A percentile compares a stretch with the other conserved stretches of the same genome.
These are phyloP conservation scores for Uropetala carovei DNA, from an alignment of 2,888 invertebrate genomes.

Conservation along the genomic window DNA sequence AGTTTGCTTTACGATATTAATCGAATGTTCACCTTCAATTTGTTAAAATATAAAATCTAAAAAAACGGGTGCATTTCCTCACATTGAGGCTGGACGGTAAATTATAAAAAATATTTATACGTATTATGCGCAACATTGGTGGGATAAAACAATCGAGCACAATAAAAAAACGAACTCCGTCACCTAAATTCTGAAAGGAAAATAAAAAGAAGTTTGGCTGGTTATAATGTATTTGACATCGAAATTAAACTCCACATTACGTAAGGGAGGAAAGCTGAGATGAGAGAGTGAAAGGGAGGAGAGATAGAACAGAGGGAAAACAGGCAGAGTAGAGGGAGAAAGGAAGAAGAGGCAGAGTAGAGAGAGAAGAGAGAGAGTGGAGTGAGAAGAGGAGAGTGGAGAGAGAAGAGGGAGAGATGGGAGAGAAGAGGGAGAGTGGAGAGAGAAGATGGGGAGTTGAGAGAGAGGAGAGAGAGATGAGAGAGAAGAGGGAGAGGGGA, in stretches of 20 bases:
- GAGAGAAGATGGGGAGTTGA: constrained; percentile 24
- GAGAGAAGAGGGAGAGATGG: neutral
- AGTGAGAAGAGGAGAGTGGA: neutral
- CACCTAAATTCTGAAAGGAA: neutral
- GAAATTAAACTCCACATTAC: too few relatives aligned
- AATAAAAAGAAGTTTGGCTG: neutral
- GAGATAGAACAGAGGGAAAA: constrained; percentile 23
- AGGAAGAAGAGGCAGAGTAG: constrained; percentile 13
- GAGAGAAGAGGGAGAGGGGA: neutral
- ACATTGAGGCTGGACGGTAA: too few relatives aligned
- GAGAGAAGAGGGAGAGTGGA: too few relatives aligned
- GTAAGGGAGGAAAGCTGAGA: constrained; percentile 8
- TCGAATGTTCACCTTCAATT: too few relatives aligned
- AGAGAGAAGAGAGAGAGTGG: constrained; percentile 2
- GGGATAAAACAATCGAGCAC: too few relatives aligned
- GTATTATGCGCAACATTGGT: too few relatives aligned
- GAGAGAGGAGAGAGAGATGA: constrained; percentile 52
- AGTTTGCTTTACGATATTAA: too few relatives aligned
- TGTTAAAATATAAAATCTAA: too few relatives aligned
- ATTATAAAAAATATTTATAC: too few relatives aligned
- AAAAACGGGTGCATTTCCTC: too few relatives aligned
- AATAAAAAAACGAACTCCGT: too few relatives aligned
- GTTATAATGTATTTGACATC: too few relatives aligned
- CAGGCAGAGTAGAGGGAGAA: neutral
- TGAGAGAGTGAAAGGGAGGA: neutral